Percentiles rank a stretch among this genome's conserved stretches.
Evolutionary conservation across 2,113 vertebrate species (phyloP).

Genomic region (Atlantisia rogersi): DNA sequence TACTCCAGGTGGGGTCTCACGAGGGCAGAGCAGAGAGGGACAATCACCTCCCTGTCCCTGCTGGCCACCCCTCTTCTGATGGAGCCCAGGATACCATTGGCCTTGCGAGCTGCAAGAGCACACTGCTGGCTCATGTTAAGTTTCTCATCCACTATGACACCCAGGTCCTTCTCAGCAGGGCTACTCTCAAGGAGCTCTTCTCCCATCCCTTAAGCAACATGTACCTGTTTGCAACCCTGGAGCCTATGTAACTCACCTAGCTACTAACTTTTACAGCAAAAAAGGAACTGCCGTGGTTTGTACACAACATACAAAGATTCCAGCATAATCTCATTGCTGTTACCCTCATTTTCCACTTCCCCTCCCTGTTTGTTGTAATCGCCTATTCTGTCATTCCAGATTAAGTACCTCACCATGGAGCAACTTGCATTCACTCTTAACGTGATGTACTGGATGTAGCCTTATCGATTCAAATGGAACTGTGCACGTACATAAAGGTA

Average conservation of each 20-base stretch:
- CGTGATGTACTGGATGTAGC: not conserved
- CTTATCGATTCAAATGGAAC: not conserved
- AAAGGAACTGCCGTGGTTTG: not conserved
- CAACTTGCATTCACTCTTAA: not conserved
- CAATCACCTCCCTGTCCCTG: no score
- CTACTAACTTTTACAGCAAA: not conserved
- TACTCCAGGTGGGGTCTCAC: no score
- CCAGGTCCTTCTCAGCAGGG: no score
- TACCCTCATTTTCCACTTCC: constrained; percentile 25
- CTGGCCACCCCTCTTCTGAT: no score
- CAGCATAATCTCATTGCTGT: constrained; percentile 14
- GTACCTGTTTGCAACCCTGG: not conserved
- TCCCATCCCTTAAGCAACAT: no score
- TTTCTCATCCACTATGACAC: no score
- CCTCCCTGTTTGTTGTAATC: not conserved
- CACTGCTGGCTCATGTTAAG: no score
- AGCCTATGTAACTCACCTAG: not conserved
- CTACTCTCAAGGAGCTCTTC: no score
- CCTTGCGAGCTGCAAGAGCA: no score
- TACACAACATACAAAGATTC: not conserved
- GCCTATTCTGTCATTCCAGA: not conserved
- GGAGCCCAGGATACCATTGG: no score
- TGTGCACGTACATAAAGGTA: not conserved
- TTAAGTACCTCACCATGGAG: not conserved
- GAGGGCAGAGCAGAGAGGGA: no score